These are phyloP conservation scores for Sphenopsis melanotis DNA, from an alignment of 2,797 vertebrate genomes.

Conservation along the genomic window DNA sequence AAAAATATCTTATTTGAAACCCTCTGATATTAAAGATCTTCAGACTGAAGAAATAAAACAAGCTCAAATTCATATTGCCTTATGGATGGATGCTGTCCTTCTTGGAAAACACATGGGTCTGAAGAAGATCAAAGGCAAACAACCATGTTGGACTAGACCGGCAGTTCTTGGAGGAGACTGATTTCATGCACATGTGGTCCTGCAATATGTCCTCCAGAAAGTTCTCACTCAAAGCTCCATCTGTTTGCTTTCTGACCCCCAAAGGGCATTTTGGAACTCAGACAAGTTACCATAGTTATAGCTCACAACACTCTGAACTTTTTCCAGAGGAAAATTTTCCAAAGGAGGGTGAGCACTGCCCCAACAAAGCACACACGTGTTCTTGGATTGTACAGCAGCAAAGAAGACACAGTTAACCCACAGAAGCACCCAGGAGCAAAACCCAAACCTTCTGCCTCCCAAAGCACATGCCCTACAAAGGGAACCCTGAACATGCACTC, in stretches of 20 bases:
- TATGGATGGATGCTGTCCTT: not conserved
- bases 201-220: not conserved
- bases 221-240: not conserved
- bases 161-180: not conserved
- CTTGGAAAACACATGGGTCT: not conserved
- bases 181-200: not conserved
- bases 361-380: rapidly evolving
- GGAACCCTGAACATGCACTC: not conserved
- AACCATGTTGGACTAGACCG: not conserved
- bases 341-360: not conserved
- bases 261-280: not conserved
- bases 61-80: not conserved
- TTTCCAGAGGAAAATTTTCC: not conserved
- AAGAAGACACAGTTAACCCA: not conserved
- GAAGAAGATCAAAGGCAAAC: slow-evolving; percentile 34
- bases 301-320: not conserved
- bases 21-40: not conserved
- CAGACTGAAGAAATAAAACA: not conserved
- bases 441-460: not conserved
- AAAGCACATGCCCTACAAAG: not conserved
- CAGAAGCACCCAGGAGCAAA: not conserved
- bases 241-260: not conserved
- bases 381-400: not conserved
- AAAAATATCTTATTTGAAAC: slow-evolving; percentile 14
- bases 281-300: not conserved